These are phyloP conservation scores for Ormyrus nitidulus DNA, from an alignment of 2,888 invertebrate genomes.

Conservation along the genomic window DNA sequence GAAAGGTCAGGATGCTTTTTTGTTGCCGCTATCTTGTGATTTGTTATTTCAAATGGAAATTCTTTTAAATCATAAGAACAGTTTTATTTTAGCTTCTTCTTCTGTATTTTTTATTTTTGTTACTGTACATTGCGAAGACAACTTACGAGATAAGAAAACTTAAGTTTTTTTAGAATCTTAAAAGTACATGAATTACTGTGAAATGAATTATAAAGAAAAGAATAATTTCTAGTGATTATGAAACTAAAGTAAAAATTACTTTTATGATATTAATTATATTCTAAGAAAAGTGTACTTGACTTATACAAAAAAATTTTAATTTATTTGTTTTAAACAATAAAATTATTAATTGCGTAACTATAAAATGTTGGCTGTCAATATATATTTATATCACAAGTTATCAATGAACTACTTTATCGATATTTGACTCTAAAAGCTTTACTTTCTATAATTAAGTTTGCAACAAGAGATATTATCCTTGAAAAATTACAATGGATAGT, in stretches of 20 bases:
- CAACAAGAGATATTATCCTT: not conserved
- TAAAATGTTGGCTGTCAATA: slow-evolving; percentile 11
- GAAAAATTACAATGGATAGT: too few relatives aligned
- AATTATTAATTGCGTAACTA: slow-evolving; percentile 8
- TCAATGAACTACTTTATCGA: slow-evolving; percentile 25
- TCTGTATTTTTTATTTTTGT: not conserved
- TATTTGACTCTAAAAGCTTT: slow-evolving; percentile 45
- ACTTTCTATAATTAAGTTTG: slow-evolving; percentile 1
- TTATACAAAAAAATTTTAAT: not conserved
- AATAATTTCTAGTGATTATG: not conserved
- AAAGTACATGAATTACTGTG: not conserved
- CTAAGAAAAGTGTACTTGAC: not conserved
- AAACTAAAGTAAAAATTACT: slow-evolving; percentile 7
- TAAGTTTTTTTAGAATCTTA: not conserved
- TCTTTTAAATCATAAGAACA: too few relatives aligned
- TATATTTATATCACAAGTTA: slow-evolving; percentile 40
- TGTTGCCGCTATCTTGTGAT: not conserved
- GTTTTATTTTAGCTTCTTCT: too few relatives aligned
- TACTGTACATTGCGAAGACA: not conserved
- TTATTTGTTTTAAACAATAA: slow-evolving; percentile 6
- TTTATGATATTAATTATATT: slow-evolving; percentile 3
- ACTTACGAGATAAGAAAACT: slow-evolving; percentile 4
- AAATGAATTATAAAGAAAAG: slow-evolving; percentile 3
- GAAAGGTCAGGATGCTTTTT: slow-evolving; percentile 41
- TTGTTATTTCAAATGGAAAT: slow-evolving; percentile 1